These are phyloP conservation scores for Anguilla rostrata DNA, from an alignment of 2,113 vertebrate genomes.

Conservation along the genomic window DNA sequence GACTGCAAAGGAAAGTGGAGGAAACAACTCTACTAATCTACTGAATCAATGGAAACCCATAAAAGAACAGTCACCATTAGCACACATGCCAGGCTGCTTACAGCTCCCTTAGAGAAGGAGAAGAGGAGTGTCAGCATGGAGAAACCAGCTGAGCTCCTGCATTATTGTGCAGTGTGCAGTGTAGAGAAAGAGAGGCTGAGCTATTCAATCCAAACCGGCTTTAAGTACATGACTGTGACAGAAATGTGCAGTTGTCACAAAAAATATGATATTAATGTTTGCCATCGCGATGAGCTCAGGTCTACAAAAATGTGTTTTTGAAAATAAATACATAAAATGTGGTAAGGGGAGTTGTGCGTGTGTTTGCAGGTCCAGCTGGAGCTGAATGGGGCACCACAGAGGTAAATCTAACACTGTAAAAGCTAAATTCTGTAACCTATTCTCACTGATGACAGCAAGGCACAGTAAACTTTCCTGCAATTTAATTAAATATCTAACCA, in stretches of 20 bases:
- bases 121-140: constrained; percentile 50
- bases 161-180: constrained; percentile 52
- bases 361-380: not conserved
- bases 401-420: not conserved
- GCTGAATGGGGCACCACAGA: not conserved
- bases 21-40: constrained; percentile 5
- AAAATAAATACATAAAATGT: no score
- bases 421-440: not conserved
- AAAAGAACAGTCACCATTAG: constrained; percentile 64
- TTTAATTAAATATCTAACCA: no score
- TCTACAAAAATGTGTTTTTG: no score
- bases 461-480: no score
- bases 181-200: constrained; percentile 48
- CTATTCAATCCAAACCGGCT: constrained; percentile 25
- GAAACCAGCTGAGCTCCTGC: constrained; percentile 55
- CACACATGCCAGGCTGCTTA: constrained; percentile 58
- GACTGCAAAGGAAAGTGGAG: not conserved
- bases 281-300: not conserved
- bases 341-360: no score
- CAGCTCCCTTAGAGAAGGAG: constrained; percentile 54
- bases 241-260: not conserved
- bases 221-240: not conserved
- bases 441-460: no score
- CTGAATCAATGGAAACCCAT: constrained; percentile 21
- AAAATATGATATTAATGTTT: not conserved